Conservation (phyloP, 2,113 vertebrate species). For the Prunella fulvescens region DNA sequence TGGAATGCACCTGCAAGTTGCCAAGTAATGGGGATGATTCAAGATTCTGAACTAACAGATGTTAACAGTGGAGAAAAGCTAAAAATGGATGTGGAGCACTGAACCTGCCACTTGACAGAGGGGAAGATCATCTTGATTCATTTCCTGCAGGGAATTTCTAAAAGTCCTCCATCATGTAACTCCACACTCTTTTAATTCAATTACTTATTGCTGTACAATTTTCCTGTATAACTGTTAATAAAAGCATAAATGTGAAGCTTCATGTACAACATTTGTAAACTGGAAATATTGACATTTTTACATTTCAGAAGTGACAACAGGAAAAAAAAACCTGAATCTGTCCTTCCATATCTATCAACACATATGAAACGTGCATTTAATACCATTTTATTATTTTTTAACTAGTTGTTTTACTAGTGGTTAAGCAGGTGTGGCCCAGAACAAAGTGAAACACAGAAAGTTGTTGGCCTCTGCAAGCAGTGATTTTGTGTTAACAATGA, state of each 20-base stretch:
- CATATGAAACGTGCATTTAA: neutral
- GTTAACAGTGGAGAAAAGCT: neutral
- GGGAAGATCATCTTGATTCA: neutral
- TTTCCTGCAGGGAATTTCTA: neutral
- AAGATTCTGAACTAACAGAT: neutral
- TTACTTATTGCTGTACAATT: neutral
- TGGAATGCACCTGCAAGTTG: neutral
- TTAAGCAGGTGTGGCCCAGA: conserved; percentile 12
- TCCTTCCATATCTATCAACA: neutral
- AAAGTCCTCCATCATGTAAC: neutral
- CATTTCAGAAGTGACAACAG: neutral
- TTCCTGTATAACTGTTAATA: neutral
- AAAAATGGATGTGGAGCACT: neutral
- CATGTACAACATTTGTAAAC: rapidly evolving
- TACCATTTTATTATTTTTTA: neutral
- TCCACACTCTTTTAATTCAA: neutral
- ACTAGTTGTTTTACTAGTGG: neutral
- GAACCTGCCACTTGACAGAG: neutral
- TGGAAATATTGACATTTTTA: neutral
- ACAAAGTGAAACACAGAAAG: neutral
- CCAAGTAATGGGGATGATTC: neutral
- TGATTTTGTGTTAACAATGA: conserved; percentile 1
- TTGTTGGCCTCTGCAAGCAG: neutral
- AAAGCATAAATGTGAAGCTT: neutral
- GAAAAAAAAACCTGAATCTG: neutral